These are phyloP conservation scores for Protophormia terraenovae DNA, from an alignment of 2,888 invertebrate species.

Conservation along the genomic window DNA sequence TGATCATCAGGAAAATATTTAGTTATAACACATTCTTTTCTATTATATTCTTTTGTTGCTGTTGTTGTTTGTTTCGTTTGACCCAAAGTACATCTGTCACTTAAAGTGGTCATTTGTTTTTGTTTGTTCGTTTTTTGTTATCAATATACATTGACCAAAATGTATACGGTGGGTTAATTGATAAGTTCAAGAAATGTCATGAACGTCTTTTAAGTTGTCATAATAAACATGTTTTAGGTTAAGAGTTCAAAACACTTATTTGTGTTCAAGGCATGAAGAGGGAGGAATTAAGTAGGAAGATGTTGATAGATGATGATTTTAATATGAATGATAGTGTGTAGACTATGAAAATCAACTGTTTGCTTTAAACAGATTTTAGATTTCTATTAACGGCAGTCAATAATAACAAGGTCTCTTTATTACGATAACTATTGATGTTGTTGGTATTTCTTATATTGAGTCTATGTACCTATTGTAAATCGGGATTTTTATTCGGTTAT, in stretches of 20 bases:
- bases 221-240: not conserved
- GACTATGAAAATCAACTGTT: too few species aligned
- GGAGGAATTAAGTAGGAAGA: not conserved
- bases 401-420: too few species aligned
- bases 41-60: slow-evolving; percentile 19
- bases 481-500: too few species aligned
- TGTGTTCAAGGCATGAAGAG: not conserved
- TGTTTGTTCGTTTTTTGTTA: not conserved
- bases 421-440: too few species aligned
- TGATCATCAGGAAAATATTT: slow-evolving; percentile 31
- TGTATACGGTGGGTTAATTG: slow-evolving; percentile 30
- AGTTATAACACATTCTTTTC: slow-evolving; percentile 44
- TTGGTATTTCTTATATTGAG: too few species aligned
- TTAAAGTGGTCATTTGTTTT: slow-evolving; percentile 78
- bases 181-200: slow-evolving; percentile 17
- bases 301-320: too few species aligned
- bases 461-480: too few species aligned
- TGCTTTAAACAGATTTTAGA: too few species aligned
- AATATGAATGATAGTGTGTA: too few species aligned
- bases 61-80: slow-evolving; percentile 28
- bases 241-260: not conserved
- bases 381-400: too few species aligned
- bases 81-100: slow-evolving; percentile 76
- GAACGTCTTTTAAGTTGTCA: not conserved
- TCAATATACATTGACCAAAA: slow-evolving; percentile 3